Evolutionary conservation across 2,797 vertebrate species (phyloP).

Genomic region (Etheostoma nigrum): DNA sequence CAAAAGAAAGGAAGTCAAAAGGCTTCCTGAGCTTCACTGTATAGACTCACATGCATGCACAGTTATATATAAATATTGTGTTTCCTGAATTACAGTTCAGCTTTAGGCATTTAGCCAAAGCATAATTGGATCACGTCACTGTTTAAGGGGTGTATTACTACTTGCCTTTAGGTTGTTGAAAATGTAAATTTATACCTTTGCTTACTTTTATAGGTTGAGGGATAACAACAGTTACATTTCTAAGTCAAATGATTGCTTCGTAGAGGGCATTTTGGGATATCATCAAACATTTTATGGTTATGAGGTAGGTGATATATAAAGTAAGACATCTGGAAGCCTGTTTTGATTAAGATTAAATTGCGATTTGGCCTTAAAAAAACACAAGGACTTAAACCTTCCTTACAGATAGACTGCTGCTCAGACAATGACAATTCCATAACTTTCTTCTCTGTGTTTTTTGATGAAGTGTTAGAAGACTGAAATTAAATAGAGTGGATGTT

Average conservation of each 20-base stretch:
- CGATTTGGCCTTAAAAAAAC: not conserved
- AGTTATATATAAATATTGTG: constrained; percentile 9
- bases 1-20: constrained; percentile 28
- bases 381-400: not conserved
- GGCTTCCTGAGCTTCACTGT: constrained; percentile 14
- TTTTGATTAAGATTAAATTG: constrained; percentile 31
- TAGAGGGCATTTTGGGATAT: not conserved
- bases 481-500: constrained; percentile 64
- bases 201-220: not conserved
- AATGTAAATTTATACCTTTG: not conserved
- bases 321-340: constrained; percentile 3
- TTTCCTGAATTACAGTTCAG: not conserved
- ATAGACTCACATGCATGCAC: not conserved
- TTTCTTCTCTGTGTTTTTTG: constrained; percentile 18
- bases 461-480: constrained; percentile 37
- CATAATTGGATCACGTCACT: not conserved
- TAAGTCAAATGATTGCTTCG: not conserved
- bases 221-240: not conserved
- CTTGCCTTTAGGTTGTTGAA: constrained; percentile 6
- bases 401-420: not conserved
- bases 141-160: not conserved
- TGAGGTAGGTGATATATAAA: not conserved
- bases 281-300: not conserved
- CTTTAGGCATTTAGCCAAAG: constrained; percentile 3
- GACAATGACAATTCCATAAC: not conserved